phyloP scores from a whole-genome alignment of 2,888 invertebrate species.

The Leptinotarsa juncta region DNA sequence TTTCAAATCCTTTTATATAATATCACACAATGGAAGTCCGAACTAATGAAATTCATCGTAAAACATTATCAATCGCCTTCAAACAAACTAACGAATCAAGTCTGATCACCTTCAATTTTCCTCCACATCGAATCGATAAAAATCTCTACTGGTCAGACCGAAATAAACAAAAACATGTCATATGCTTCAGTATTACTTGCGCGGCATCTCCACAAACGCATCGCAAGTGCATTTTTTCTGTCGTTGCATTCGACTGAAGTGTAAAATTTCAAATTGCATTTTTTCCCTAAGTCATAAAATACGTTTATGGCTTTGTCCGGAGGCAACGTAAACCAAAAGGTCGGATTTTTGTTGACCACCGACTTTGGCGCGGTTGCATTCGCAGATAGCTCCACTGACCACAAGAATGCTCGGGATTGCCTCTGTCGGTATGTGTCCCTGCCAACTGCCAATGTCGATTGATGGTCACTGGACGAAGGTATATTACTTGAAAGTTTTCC shows the following conservation, averaged over 20 bases:
- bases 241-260: conserved; percentile 22
- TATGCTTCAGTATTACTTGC: conserved; percentile 18
- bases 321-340: conserved; percentile 28
- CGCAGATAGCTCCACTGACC: conserved; percentile 15
- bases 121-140: not conserved
- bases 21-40: too few relatives aligned
- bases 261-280: conserved; percentile 35
- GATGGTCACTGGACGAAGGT: not conserved
- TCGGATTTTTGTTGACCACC: conserved; percentile 22
- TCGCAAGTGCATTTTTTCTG: conserved; percentile 24
- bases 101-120: not conserved
- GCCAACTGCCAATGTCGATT: conserved; percentile 16
- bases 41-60: too few relatives aligned
- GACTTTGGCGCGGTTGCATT: conserved; percentile 16
- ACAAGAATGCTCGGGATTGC: conserved; percentile 16
- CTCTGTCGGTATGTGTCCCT: conserved; percentile 5
- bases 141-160: not conserved
- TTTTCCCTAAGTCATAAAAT: conserved; percentile 34
- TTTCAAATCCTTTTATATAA: too few relatives aligned
- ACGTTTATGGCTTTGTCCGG: conserved; percentile 31
- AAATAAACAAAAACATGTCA: conserved; percentile 15
- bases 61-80: too few relatives aligned
- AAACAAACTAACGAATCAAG: too few relatives aligned
- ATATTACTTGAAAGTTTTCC: not conserved
- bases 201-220: conserved; percentile 30